phyloP scores from a whole-genome alignment of 2,113 vertebrate species.

The Mesoclemmys tuberculata region DNA sequence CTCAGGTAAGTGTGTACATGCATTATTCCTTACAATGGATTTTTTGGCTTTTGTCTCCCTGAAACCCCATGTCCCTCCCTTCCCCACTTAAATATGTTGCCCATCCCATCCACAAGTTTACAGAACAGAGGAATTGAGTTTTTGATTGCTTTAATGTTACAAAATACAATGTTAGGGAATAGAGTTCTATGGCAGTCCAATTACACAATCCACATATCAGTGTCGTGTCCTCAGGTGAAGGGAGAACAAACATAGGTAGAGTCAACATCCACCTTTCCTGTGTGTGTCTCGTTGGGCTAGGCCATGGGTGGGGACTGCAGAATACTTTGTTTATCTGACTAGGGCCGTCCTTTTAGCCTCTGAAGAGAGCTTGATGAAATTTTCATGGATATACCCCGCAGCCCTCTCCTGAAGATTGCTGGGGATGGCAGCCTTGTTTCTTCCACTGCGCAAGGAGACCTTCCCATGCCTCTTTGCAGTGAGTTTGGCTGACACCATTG shows the following conservation, averaged over 20 bases:
- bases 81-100: neutral
- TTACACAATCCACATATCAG: neutral
- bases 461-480: neutral
- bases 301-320: neutral
- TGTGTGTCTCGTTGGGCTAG: neutral
- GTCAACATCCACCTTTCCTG: neutral
- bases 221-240: neutral
- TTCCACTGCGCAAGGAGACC: neutral
- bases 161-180: neutral
- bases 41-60: neutral
- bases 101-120: neutral
- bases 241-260: too few relatives aligned
- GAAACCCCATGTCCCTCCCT: neutral
- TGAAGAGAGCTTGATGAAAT: neutral
- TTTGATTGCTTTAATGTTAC: neutral
- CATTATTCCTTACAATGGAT: neutral
- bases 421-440: neutral
- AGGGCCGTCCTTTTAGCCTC: neutral
- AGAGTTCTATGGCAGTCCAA: neutral
- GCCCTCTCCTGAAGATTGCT: neutral
- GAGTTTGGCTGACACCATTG: neutral
- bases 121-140: neutral
- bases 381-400: neutral
- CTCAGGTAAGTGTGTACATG: neutral
- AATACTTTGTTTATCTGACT: neutral